A percentile compares a stretch with the other conserved stretches of the same genome.
Conservation (phyloP, 2,797 vertebrate species). For the Chromobotia macracanthus region DNA sequence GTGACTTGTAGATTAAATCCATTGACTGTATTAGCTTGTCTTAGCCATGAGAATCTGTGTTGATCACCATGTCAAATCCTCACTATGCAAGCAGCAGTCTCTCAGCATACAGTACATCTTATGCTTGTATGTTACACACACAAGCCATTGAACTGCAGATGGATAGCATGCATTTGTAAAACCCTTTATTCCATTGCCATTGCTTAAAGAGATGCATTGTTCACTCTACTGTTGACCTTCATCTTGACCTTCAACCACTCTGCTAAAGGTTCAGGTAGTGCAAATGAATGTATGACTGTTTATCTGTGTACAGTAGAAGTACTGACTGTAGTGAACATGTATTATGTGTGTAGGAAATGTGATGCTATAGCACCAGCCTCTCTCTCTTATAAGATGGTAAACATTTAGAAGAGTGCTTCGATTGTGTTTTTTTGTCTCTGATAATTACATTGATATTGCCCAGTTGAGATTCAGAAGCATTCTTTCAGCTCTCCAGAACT, state of each 20-base stretch:
- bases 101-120: neutral
- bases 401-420: neutral
- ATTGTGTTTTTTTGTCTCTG: conserved; percentile 11
- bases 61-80: neutral
- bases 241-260: conserved; percentile 55
- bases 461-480: neutral
- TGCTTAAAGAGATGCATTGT: conserved; percentile 26
- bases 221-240: conserved; percentile 53
- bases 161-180: neutral
- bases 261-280: conserved; percentile 4
- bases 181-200: neutral
- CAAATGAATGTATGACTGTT: conserved; percentile 19
- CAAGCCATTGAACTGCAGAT: neutral
- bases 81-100: neutral
- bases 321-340: neutral
- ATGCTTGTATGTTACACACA: neutral
- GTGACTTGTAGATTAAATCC: conserved; percentile 8
- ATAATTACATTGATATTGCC: conserved; percentile 34
- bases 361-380: neutral
- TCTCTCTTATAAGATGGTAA: neutral
- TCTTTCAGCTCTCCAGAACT: conserved; percentile 13
- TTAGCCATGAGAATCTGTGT: neutral
- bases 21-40: neutral
- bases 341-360: neutral
- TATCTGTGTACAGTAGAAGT: conserved; percentile 19